Percentiles rank a stretch among this genome's conserved stretches.
These are phyloP conservation scores for Cyrtodaria siliqua DNA, from an alignment of 2,888 invertebrate genomes.

Conservation along the genomic window DNA sequence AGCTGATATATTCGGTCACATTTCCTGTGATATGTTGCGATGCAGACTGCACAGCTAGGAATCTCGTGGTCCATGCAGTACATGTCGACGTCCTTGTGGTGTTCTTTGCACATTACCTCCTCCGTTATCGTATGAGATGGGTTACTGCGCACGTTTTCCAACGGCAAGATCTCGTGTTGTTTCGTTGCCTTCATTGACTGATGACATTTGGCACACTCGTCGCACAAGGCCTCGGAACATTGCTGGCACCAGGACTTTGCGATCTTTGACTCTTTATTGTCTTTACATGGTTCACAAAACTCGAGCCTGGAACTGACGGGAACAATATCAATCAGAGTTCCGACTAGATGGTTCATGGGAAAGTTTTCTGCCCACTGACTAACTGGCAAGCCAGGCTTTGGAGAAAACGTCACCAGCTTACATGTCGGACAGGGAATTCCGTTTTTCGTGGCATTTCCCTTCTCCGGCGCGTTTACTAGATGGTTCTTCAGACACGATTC, in stretches of 20 bases:
- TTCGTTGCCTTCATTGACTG: conserved; percentile 66
- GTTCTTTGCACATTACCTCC: conserved; percentile 57
- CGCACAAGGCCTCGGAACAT: conserved; percentile 65
- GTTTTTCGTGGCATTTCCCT: conserved; percentile 52
- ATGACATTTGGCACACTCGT: conserved; percentile 65
- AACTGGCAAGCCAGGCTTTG: conserved; percentile 50
- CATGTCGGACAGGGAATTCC: conserved; percentile 68
- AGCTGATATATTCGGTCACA: conserved; percentile 63
- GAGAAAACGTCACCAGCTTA: conserved; percentile 42
- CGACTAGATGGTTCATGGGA: conserved; percentile 65
- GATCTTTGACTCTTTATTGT: conserved; percentile 51
- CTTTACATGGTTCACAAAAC: conserved; percentile 68
- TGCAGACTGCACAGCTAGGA: conserved; percentile 65
- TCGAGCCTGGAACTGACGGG: conserved; percentile 52
- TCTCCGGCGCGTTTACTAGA: conserved; percentile 52
- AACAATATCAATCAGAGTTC: conserved; percentile 63
- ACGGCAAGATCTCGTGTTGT: conserved; percentile 57
- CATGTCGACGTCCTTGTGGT: conserved; percentile 61
- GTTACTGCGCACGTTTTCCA: conserved; percentile 63
- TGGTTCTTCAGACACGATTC: conserved; percentile 61
- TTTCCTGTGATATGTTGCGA: conserved; percentile 58
- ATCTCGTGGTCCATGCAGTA: conserved; percentile 66
- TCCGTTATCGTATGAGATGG: conserved; percentile 59
- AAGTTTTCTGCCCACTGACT: conserved; percentile 64
- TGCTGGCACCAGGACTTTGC: conserved; percentile 67